Evolutionary conservation across 2,888 invertebrate genomes (phyloP).

Genomic region (Rhaphigaster nebulosa): DNA sequence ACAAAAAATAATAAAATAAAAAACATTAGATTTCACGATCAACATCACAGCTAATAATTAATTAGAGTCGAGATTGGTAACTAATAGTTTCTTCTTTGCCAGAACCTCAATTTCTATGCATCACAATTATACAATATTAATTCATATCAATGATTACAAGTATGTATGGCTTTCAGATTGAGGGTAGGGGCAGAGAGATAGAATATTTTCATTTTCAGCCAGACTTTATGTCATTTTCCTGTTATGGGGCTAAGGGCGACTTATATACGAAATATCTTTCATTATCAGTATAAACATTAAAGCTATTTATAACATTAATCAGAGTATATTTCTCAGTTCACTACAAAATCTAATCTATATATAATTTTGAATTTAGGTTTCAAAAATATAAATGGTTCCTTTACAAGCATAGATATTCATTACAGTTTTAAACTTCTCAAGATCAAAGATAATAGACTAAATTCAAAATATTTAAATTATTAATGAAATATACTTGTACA

Average conservation of each 20-base stretch:
- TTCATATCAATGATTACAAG: neutral
- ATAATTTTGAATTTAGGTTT: neutral
- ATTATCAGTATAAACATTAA: neutral
- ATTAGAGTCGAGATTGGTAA: neutral
- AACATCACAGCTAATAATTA: slow-evolving; percentile 22
- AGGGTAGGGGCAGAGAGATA: neutral
- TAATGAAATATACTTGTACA: neutral
- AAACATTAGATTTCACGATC: neutral
- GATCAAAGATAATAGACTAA: neutral
- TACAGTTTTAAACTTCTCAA: neutral
- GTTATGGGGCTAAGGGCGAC: neutral
- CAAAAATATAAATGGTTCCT: neutral
- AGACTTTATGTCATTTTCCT: neutral
- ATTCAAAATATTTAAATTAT: neutral
- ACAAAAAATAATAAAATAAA: neutral
- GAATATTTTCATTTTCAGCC: neutral
- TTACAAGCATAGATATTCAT: neutral
- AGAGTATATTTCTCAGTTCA: neutral
- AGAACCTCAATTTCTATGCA: neutral
- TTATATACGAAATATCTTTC: neutral
- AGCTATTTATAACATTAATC: neutral
- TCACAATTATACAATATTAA: neutral
- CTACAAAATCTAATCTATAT: neutral
- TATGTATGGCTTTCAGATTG: neutral
- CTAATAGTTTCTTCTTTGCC: neutral